These are phyloP conservation scores for Esox lucius DNA, from an alignment of 2,797 vertebrate genomes.

Conservation along the genomic window DNA sequence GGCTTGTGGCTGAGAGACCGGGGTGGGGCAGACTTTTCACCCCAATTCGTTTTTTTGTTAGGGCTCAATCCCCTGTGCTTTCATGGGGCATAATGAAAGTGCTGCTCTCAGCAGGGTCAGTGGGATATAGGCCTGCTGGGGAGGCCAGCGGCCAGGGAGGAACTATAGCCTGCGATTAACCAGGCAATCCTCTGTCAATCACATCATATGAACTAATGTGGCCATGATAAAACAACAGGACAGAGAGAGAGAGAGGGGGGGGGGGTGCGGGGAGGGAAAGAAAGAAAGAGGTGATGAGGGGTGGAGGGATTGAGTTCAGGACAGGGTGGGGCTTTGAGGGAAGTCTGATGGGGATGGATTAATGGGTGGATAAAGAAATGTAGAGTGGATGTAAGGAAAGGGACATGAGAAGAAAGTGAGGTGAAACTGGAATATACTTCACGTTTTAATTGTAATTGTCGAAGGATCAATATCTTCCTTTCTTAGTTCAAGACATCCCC, in stretches of 20 bases:
- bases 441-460: background rate
- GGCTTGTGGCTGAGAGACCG: background rate
- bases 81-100: constrained; percentile 68
- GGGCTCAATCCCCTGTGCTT: constrained; percentile 71
- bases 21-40: constrained; percentile 51
- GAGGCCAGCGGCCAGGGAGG: constrained; percentile 15
- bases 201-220: constrained; percentile 22
- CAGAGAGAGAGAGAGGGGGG: background rate
- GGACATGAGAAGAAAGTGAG: background rate
- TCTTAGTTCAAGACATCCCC: background rate
- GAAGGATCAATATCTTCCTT: background rate
- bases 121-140: constrained; percentile 50
- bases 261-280: background rate
- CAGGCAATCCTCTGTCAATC: constrained; percentile 12
- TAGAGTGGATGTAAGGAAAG: background rate
- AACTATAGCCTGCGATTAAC: constrained; percentile 30
- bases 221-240: constrained; percentile 13
- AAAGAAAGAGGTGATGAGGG: background rate
- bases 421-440: background rate
- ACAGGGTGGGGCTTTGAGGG: background rate
- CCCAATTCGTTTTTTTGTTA: constrained; percentile 67
- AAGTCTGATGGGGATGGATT: too few relatives aligned
- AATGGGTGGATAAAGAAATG: background rate
- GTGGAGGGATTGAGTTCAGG: background rate
- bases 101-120: constrained; percentile 69